A percentile compares a stretch with the other conserved stretches of the same genome.
Evolutionary conservation across 2,888 invertebrate genomes (phyloP).

Genomic region (Candidula unifasciata): DNA sequence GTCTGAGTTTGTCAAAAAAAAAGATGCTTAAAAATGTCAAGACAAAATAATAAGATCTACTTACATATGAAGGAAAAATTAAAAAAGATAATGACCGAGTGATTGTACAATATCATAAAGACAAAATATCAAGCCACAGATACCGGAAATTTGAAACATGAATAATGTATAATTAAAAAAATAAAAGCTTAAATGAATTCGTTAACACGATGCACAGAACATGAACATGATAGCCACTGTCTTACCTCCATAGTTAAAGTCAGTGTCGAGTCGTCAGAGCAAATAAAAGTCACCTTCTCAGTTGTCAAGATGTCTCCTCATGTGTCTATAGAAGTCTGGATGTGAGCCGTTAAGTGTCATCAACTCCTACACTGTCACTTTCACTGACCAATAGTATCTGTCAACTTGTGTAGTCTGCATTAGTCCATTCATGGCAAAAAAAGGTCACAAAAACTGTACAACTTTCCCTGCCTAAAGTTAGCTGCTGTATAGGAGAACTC

Average conservation of each 20-base stretch:
- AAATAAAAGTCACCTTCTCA: conserved; percentile 8
- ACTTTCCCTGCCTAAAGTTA: too few relatives aligned
- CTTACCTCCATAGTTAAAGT: conserved; percentile 34
- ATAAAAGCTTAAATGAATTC: neutral
- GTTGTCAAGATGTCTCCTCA: conserved; percentile 22
- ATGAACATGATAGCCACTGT: neutral
- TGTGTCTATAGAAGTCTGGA: neutral
- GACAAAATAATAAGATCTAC: neutral
- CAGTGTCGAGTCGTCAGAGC: conserved; percentile 38
- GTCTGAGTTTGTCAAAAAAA: too few relatives aligned
- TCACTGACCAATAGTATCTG: too few relatives aligned
- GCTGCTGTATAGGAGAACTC: too few relatives aligned
- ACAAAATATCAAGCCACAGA: too few relatives aligned
- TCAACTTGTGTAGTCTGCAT: too few relatives aligned
- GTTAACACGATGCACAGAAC: neutral
- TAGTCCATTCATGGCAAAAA: too few relatives aligned
- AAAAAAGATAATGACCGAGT: too few relatives aligned
- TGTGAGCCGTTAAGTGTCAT: neutral
- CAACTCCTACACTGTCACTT: neutral
- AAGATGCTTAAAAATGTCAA: neutral
- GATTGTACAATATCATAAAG: too few relatives aligned
- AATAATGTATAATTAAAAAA: too few relatives aligned
- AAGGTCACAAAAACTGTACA: too few relatives aligned
- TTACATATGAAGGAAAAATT: too few relatives aligned
- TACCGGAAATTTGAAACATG: neutral